These are phyloP conservation scores for Callopanchax toddi DNA, from an alignment of 2,113 vertebrate species.

Conservation along the genomic window DNA sequence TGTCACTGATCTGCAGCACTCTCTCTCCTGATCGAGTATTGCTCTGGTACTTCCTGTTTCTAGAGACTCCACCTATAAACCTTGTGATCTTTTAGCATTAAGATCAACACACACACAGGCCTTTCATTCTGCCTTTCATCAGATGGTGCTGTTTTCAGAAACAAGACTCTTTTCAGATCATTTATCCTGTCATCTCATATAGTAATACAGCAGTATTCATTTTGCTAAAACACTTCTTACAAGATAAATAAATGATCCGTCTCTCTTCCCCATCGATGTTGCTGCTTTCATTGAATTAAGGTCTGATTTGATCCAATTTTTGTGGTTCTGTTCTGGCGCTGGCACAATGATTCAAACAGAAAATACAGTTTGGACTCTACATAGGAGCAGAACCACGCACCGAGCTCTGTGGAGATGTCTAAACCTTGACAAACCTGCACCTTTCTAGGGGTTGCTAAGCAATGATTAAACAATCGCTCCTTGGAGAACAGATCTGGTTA, in stretches of 20 bases:
- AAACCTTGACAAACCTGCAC: background rate
- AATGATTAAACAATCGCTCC: background rate
- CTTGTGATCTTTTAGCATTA: too few relatives aligned
- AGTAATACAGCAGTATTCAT: too few relatives aligned
- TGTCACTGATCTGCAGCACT: too few relatives aligned
- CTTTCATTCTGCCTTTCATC: too few relatives aligned
- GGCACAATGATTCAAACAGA: background rate
- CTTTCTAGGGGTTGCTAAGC: conserved; percentile 1
- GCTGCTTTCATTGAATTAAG: background rate
- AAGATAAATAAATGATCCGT: background rate
- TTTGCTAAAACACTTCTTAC: too few relatives aligned
- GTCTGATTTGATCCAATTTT: background rate
- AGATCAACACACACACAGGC: too few relatives aligned
- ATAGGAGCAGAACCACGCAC: background rate
- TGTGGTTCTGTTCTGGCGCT: background rate
- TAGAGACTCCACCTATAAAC: too few relatives aligned
- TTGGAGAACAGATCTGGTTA: background rate
- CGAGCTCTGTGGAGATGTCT: background rate
- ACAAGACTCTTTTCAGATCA: too few relatives aligned
- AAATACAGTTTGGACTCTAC: background rate
- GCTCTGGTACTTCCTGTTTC: too few relatives aligned
- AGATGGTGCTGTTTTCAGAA: too few relatives aligned
- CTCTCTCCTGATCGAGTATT: too few relatives aligned
- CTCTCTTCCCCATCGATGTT: background rate
- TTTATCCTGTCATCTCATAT: too few relatives aligned